Base-by-base conservation (phyloP, 2,888 invertebrate species). In the Caenorhabditis virilis region DNA sequence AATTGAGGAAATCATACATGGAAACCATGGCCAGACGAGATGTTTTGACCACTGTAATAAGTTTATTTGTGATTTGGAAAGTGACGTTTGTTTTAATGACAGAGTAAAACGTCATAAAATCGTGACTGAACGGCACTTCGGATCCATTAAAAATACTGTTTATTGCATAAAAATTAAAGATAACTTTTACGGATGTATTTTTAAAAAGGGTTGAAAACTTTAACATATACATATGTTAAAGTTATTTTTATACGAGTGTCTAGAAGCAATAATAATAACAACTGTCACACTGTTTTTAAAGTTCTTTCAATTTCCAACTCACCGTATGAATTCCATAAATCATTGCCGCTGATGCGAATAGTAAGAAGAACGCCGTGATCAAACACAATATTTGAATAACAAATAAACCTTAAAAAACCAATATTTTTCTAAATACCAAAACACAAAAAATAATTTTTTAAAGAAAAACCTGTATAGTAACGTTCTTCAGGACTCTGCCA, bases 301-400 rank as follows among this genome's bases (percentile, higher is more conserved):
- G 39, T 27, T 33, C n/a, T 48, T 48, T 33, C 43, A 23, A 47
- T 22, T n/a, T 18, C 20, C 15, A 47, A 18, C 15, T 43, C 39
- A 79, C 79, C 51, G 80, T 79, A 50, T 82, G 79, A 7, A 82
- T 74, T 7, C 81, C 83, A 50, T 78, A 82, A 30, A 83, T 79
- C 54, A 83, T 69, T 36, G 78, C 77, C 7, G 80, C 66, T 9
- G 79, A 66, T 1, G 82, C 77, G 54, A 83, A 83, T 15, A 83
- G 70, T 1, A 83, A 70, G 55, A 83, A 83, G 58, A 83, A 83
- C n/a, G 78, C 74, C 20, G 74, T 64, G 36, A 83, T 82, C 27
- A 83, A 66, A 49, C 80, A 78, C 13, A 83, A 62, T 6, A 83
- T 76, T 75, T 83, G 83, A 50, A 83, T 74, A 13, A 83, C 72